Evolutionary conservation across 2,113 vertebrate species (phyloP), one percentile per base, ranked within the genome.

Genomic region (Chinchilla lanigera): DNA sequence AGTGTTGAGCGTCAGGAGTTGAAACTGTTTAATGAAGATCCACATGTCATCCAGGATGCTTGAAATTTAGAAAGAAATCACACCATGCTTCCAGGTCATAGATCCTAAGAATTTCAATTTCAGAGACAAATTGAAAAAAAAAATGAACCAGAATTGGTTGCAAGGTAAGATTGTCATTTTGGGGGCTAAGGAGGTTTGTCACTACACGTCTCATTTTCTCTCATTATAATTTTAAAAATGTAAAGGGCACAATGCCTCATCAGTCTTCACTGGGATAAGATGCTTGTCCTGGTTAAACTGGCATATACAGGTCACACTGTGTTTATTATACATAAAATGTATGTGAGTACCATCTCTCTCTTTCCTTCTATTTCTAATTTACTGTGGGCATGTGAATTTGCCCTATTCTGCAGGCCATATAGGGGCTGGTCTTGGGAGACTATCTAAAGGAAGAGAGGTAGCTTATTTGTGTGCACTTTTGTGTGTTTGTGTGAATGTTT

Each of bases 51-150:
- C 12, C 24, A 44, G 63, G 20, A 65, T 0, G 2, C n/a, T 96
- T 71, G 47, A 30, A 54, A 82, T 86, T 92, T 54, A 33, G 41
- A 92, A 93, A 86, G 44, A 86, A 94, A 61, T 88, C 22, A 28
- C 58, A 9, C 7, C 54, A 19, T 7, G 54, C 9, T 38, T 94
- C 28, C 24, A 26, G 26, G 47, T 47, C 30, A 22, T 83, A 13
- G 38, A 91, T 81, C 10, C 35, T 56, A 73, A 58, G 65, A 50
- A 91, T 86, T 92, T 94, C 75, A 50, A 65, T 85, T 95, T 96
- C 38, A 86, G 86, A 94, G 54, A 86, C 33, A 91, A 90, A 63
- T 3, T 13, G 81, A 30, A 28, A 92, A 89, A 92, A 89, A 50
- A 82, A 58, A 63, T 41, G 5, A 52, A 56, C 35, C 60, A 81